Conservation (phyloP, 2,113 vertebrate genomes). For the Junco hyemalis region DNA sequence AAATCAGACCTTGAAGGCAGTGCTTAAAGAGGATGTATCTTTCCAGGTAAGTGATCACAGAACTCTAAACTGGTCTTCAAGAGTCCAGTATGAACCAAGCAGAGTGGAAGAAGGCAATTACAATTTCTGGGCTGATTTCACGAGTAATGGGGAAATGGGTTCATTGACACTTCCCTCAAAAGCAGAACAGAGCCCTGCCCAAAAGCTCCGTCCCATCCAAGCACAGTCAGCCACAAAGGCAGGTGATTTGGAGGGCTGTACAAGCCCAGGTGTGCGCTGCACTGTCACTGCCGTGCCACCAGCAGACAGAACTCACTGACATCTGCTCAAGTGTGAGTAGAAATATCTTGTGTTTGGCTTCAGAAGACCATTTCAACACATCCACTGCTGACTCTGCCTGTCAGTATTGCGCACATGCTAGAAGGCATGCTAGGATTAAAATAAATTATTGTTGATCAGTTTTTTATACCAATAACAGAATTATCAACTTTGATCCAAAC, state of each 20-base stretch:
- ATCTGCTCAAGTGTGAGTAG: background rate
- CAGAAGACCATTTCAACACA: background rate
- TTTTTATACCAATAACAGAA: background rate
- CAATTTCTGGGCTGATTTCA: background rate
- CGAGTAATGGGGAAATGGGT: background rate
- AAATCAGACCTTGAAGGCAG: background rate
- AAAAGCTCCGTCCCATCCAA: background rate
- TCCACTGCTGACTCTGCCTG: background rate
- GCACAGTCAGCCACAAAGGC: background rate
- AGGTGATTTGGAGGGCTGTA: background rate
- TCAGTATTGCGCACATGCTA: background rate
- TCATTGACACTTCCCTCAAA: background rate
- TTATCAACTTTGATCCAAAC: background rate
- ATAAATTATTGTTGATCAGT: rapidly evolving
- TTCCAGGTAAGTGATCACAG: background rate
- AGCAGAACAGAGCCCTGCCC: background rate
- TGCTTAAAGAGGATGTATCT: background rate
- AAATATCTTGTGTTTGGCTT: background rate
- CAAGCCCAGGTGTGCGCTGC: background rate
- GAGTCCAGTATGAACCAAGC: background rate
- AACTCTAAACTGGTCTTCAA: background rate
- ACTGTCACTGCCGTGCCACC: background rate
- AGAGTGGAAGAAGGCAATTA: background rate
- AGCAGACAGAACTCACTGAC: background rate
- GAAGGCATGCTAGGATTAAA: background rate